Evolutionary conservation across 2,797 vertebrate genomes (phyloP).

Genomic region (Neoniphon sammara): DNA sequence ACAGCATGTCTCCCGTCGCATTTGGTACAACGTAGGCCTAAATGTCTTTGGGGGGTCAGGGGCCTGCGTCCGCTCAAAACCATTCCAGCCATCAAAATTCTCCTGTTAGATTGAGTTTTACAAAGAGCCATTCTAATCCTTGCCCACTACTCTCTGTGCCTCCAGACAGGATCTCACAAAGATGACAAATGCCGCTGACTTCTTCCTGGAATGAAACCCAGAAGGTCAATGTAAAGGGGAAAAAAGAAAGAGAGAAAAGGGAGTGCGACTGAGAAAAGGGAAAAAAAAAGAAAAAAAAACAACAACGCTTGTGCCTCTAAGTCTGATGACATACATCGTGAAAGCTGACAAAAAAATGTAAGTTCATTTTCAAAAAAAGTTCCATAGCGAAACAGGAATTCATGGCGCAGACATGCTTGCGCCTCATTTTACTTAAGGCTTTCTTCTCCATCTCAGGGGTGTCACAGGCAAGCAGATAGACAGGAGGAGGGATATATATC

Average conservation of each 20-base stretch:
- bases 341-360: conserved; percentile 81
- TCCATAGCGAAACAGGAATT: conserved; percentile 78
- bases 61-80: conserved; percentile 45
- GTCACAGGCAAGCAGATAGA: conserved; percentile 70
- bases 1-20: conserved; percentile 42
- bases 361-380: conserved; percentile 74
- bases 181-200: conserved; percentile 86
- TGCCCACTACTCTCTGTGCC: conserved; percentile 73
- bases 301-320: conserved; percentile 51
- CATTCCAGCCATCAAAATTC: conserved; percentile 61
- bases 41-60: conserved; percentile 63
- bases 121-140: conserved; percentile 82
- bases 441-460: conserved; percentile 74
- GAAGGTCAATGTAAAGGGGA: conserved; percentile 77
- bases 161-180: conserved; percentile 79
- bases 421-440: conserved; percentile 79
- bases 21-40: conserved; percentile 34
- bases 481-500: conserved; percentile 67
- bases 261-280: conserved; percentile 36
- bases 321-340: conserved; percentile 81
- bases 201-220: conserved; percentile 82
- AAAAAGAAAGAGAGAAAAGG: conserved; percentile 18
- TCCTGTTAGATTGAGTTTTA: conserved; percentile 76
- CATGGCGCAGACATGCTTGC: conserved; percentile 74
- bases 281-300: conserved; percentile 48